Base-by-base conservation (phyloP, 2,888 invertebrate genomes). In the Chymomyza caudatula region DNA sequence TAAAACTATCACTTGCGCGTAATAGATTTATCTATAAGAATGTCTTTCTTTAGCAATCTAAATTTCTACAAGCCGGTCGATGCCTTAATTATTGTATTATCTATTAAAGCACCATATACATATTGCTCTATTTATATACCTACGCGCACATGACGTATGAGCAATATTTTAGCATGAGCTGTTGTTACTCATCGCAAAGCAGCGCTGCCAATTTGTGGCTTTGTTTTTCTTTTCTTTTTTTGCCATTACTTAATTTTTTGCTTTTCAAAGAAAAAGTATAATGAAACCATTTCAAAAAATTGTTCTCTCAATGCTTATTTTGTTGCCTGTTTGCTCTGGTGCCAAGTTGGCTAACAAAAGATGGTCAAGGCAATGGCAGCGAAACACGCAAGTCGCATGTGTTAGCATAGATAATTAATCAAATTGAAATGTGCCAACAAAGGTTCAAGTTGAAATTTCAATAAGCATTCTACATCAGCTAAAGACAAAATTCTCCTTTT, bases 281-380 rank as follows among this genome's bases (percentile, higher is more conserved):
- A 5, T 29, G 2, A 17, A n/a, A n/a, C n/a, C n/a, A n/a, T n/a
- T n/a, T n/a, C n/a, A n/a, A n/a, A n/a, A n/a, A n/a, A n/a, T n/a
- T 42, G 5, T 49, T 66, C 62, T 62, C 37, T 75, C 61, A 72
- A 71, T 13, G 51, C 44, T n/a, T 37, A 37, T 76, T 66, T 42
- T 60, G 60, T 42, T 17, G 49, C 20, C 20, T 20, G 29, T 57
- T 20, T 8, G 13, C 11, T 13, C 51, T 63, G 69, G 57, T 81
- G 85, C 83, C 81, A 85, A 85, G 60, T 73, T 76, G 80, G 67
- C 80, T 65, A 19, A 63, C n/a, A 47, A 60, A 67, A 82, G 66
- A 75, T 80, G 67, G 78, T 77, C 79, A 69, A 72, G 77, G 73
- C 71, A 67, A 67, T 47, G 37, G 22, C 53, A 42, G 29, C n/a